These are phyloP conservation scores for Parotia lawesii DNA, from an alignment of 2,113 vertebrate species.

Conservation along the genomic window DNA sequence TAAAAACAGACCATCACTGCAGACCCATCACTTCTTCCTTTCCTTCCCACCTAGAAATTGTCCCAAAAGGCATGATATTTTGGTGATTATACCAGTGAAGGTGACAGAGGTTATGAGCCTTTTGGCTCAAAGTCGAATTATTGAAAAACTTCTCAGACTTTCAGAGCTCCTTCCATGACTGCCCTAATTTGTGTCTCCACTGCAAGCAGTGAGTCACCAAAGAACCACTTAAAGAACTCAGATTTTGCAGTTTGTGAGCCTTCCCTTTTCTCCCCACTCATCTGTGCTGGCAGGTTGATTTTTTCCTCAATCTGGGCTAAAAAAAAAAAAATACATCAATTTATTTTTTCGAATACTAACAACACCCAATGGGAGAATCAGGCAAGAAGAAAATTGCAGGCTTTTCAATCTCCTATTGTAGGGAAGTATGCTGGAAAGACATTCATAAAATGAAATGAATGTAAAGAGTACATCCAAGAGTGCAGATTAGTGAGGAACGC, in stretches of 20 bases:
- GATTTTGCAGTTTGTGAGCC: neutral
- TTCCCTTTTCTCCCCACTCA: neutral
- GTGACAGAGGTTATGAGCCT: neutral
- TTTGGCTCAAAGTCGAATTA: neutral
- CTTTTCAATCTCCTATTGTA: slow-evolving; percentile 59
- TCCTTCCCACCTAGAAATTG: neutral
- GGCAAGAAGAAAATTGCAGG: slow-evolving; percentile 60
- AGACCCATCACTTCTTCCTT: neutral
- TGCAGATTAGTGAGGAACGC: slow-evolving; percentile 40
- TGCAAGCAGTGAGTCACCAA: neutral
- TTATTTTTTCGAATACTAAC: slow-evolving; percentile 32
- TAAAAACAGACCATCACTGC: neutral
- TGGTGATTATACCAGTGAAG: neutral
- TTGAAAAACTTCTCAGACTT: neutral
- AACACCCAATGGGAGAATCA: slow-evolving; percentile 50
- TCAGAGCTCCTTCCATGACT: neutral
- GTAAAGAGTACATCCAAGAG: slow-evolving; percentile 59
- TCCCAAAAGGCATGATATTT: neutral
- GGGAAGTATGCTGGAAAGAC: slow-evolving; percentile 52
- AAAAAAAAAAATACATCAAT: neutral
- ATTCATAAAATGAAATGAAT: slow-evolving; percentile 63
- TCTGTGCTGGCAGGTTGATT: slow-evolving; percentile 17
- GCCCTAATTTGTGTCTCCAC: neutral
- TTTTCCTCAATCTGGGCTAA: neutral
- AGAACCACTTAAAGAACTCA: neutral